phyloP scores from a whole-genome alignment of 2,888 invertebrate genomes.

The Sinopyrophorus schimmeli region DNA sequence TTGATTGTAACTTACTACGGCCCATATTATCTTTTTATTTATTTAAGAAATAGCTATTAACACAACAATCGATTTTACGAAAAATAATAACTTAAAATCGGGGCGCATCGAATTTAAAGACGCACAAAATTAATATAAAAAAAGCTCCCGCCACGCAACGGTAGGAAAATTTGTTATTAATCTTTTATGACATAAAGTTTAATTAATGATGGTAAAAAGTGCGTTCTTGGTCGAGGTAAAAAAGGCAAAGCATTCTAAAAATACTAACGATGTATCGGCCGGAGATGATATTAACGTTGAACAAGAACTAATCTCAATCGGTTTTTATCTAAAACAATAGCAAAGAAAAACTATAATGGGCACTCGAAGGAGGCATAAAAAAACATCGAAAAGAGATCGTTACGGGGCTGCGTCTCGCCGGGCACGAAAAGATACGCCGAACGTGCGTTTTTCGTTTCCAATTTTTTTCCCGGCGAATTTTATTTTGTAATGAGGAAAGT shows the following conservation, averaged over 20 bases:
- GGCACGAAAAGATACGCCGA: neutral
- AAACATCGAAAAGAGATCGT: slow-evolving; percentile 16
- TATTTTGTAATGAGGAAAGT: slow-evolving; percentile 22
- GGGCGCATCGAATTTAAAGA: no score
- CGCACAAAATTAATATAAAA: no score
- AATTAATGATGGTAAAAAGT: slow-evolving; percentile 27
- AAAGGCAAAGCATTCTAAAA: slow-evolving; percentile 24
- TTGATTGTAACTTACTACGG: no score
- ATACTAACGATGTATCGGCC: slow-evolving; percentile 19
- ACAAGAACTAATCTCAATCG: slow-evolving; percentile 17
- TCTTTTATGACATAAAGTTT: slow-evolving; percentile 23
- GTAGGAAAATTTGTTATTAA: slow-evolving; percentile 18
- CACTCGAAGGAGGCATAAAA: slow-evolving; percentile 13
- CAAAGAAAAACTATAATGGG: slow-evolving; percentile 20
- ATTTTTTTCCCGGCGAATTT: slow-evolving; percentile 6
- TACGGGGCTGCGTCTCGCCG: slow-evolving; percentile 1
- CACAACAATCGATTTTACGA: no score
- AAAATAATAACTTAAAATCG: no score
- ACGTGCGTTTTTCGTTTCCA: neutral
- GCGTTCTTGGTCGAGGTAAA: slow-evolving; percentile 10
- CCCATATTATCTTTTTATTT: no score
- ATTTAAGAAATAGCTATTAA: no score
- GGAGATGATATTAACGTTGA: slow-evolving; percentile 20
- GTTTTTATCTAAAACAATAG: slow-evolving; percentile 9
- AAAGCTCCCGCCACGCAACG: no score